These are phyloP conservation scores for Tamandua tetradactyla DNA, from an alignment of 2,797 vertebrate genomes.

Conservation along the genomic window DNA sequence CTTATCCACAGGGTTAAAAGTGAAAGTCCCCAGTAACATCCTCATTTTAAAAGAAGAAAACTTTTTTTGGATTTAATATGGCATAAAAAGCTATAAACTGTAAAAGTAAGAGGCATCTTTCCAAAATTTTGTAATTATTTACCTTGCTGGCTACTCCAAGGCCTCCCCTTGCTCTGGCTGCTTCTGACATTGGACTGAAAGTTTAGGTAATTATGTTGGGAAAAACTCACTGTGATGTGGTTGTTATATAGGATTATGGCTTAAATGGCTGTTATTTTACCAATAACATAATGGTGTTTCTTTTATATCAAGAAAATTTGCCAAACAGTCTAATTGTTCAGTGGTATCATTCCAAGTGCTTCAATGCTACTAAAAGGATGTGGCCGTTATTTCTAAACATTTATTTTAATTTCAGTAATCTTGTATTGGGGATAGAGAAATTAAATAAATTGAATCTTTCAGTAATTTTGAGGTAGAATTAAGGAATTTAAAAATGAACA, in stretches of 20 bases:
- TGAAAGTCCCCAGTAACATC: not conserved
- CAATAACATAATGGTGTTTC: not conserved
- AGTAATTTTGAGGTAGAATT: not conserved
- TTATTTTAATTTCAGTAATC: not conserved
- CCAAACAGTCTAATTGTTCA: not conserved
- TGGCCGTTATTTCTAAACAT: no score
- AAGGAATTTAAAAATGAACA: not conserved
- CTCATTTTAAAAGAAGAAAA: not conserved
- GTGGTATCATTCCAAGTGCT: not conserved
- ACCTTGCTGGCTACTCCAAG: not conserved
- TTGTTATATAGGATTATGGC: not conserved
- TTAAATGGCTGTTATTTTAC: not conserved
- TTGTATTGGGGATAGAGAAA: not conserved
- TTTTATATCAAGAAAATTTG: not conserved
- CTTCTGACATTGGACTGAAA: not conserved
- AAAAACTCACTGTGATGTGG: not conserved
- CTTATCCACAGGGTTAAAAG: not conserved
- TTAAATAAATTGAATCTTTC: not conserved
- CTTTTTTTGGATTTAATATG: not conserved
- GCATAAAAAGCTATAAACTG: not conserved
- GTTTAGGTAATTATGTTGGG: not conserved
- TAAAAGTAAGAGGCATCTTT: not conserved
- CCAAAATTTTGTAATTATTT: slow-evolving; percentile 9
- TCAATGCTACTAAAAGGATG: not conserved
- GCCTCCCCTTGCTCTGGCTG: not conserved